phyloP scores from a whole-genome alignment of 2,113 vertebrate genomes.

The Ammospiza nelsoni region DNA sequence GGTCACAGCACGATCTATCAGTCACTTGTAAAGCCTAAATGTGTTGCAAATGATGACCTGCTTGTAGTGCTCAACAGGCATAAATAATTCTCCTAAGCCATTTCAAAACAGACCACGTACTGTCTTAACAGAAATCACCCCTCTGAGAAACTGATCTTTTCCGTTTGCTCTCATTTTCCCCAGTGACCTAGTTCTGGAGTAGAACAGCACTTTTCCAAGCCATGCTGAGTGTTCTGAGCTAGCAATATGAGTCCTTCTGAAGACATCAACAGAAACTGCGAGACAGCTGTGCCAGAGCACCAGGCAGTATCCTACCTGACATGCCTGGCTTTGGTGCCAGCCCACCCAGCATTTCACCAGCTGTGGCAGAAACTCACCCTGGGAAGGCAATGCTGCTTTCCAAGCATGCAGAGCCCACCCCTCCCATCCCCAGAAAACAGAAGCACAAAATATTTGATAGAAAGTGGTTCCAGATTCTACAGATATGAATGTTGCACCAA shows the following conservation, averaged over 20 bases:
- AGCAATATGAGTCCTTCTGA: background rate
- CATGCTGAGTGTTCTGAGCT: background rate
- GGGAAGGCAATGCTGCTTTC: background rate
- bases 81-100: background rate
- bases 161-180: background rate
- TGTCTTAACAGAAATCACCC: background rate
- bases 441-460: background rate
- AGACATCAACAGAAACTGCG: background rate
- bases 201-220: background rate
- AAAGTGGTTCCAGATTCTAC: background rate
- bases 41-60: background rate
- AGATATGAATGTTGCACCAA: background rate
- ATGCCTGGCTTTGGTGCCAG: accelerated
- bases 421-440: background rate
- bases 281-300: background rate
- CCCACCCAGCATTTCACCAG: accelerated
- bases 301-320: background rate
- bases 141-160: background rate
- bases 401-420: background rate
- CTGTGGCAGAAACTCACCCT: accelerated
- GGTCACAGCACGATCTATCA: background rate
- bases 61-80: background rate
- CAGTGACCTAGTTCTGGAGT: background rate
- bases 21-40: background rate
- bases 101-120: background rate